phyloP scores from a whole-genome alignment of 53 echinoderm and acorn worm species.

The Luidia sarsii region DNA sequence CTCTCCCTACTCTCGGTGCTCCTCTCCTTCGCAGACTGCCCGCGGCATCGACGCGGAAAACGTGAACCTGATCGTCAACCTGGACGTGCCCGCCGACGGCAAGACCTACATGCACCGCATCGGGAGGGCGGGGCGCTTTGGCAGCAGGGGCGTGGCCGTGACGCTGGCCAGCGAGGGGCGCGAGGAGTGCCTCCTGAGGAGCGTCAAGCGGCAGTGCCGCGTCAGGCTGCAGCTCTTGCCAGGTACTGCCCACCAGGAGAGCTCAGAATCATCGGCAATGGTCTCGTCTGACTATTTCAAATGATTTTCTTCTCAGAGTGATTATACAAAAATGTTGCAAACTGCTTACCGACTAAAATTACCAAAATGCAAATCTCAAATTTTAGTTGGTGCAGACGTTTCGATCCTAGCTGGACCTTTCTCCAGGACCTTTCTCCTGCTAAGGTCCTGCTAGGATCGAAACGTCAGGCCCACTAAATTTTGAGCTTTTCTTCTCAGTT shows the following conservation, averaged over 20 bases:
- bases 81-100: conserved; percentile 87
- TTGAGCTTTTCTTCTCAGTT: too few species aligned
- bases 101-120: conserved; percentile 99
- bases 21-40: conserved; percentile 87
- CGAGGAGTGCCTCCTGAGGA: conserved; percentile 64
- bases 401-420: too few species aligned
- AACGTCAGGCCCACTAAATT: too few species aligned
- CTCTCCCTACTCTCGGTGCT: too few species aligned
- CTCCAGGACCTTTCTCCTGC: too few species aligned
- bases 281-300: neutral
- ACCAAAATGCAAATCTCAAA: too few species aligned
- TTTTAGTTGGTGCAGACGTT: too few species aligned
- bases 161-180: conserved; percentile 80
- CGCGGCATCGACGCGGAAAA: conserved; percentile 98
- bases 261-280: neutral
- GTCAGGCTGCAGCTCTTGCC: conserved; percentile 62
- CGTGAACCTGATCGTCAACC: conserved; percentile 91
- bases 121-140: conserved; percentile 95
- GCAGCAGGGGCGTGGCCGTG: conserved; percentile 85
- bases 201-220: conserved; percentile 61
- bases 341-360: too few species aligned
- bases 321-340: too few species aligned
- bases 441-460: too few species aligned
- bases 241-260: too few species aligned
- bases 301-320: too few species aligned